Evolutionary conservation across 2,797 vertebrate species (phyloP).

Genomic region (Fratercula arctica): DNA sequence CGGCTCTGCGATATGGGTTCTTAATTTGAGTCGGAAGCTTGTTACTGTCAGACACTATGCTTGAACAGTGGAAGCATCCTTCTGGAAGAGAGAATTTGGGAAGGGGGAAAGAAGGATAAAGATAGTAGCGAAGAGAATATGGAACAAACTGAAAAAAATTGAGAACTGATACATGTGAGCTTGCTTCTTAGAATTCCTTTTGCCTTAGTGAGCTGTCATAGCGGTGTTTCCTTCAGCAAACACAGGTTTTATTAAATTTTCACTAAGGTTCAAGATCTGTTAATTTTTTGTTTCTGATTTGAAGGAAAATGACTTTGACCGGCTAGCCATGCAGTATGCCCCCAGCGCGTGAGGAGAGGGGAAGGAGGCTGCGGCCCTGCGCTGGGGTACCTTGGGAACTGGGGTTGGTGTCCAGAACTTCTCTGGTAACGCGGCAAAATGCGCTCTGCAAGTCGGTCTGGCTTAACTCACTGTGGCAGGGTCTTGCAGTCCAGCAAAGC

Average conservation of each 20-base stretch:
- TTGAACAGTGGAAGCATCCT: not conserved
- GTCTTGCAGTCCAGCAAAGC: not conserved
- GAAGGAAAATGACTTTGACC: conserved; percentile 95
- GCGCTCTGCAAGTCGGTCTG: not conserved
- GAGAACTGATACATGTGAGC: not conserved
- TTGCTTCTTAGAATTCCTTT: not conserved
- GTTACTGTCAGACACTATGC: not conserved
- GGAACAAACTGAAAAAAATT: not conserved
- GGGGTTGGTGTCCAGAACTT: not conserved
- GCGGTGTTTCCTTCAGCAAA: rapidly evolving
- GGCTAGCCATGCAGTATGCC: conserved; percentile 87
- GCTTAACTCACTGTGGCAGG: not conserved
- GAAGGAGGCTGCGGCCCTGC: not conserved
- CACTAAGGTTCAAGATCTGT: not conserved
- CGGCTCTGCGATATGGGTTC: rapidly evolving
- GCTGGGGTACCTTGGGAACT: not conserved
- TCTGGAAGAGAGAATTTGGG: too few relatives aligned
- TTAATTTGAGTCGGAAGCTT: not conserved
- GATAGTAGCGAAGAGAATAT: not conserved
- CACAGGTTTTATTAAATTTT: rapidly evolving
- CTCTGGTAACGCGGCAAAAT: not conserved
- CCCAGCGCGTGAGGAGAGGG: conserved; percentile 77
- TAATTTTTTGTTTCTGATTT: not conserved
- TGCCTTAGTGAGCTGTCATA: not conserved
- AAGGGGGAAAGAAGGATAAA: not conserved